A percentile compares a stretch with the other conserved stretches of the same genome.
These are phyloP conservation scores for Apolygus lucorum DNA, from an alignment of 1,140 invertebrate genomes.

Conservation along the genomic window DNA sequence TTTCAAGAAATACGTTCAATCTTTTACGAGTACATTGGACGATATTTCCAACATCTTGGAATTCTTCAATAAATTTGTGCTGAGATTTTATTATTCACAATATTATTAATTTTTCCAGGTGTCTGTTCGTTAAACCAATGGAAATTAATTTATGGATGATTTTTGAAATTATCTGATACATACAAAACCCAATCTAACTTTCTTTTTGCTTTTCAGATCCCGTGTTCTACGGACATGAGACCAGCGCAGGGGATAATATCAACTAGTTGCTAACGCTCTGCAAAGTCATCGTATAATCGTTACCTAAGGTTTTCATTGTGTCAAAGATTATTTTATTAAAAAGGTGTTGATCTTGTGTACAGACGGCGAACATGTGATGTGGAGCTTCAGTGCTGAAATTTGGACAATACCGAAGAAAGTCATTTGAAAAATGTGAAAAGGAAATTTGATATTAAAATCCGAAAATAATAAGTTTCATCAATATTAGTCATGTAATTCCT, in stretches of 20 bases:
- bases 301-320: constrained; percentile 3
- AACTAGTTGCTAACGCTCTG: constrained; percentile 11
- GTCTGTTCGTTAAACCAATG: no score
- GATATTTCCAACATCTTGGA: no score
- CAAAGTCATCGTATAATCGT: constrained; percentile 2
- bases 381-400: not conserved
- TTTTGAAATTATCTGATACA: not conserved
- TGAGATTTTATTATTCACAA: not conserved
- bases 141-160: no score
- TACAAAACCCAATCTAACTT: not conserved
- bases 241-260: constrained; percentile 28
- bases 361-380: not conserved
- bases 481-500: not conserved
- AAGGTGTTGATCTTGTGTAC: not conserved
- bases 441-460: not conserved
- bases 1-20: no score
- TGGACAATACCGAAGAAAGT: constrained; percentile 5
- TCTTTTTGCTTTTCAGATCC: constrained; percentile 32
- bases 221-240: constrained; percentile 33
- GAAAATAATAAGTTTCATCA: not conserved
- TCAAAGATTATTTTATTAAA: constrained; percentile 3
- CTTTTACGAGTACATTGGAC: no score
- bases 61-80: not conserved
- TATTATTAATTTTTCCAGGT: not conserved
- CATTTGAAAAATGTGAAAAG: not conserved